Conservation (phyloP, 2,797 vertebrate genomes). For the Graptemys geographica region DNA sequence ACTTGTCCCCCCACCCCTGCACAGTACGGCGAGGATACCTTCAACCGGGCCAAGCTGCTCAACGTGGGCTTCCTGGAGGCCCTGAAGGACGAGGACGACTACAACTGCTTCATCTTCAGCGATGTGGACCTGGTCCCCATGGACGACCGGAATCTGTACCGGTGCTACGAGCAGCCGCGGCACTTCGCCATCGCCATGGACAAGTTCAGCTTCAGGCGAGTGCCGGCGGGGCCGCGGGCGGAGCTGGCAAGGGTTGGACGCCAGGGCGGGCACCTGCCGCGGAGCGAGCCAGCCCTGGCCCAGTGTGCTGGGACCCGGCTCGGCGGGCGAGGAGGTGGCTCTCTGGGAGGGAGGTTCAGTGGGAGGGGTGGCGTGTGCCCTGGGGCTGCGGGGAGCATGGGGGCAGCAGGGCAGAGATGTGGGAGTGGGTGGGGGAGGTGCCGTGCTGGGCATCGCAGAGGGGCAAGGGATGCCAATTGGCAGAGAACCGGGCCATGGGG, state of each 20-base stretch:
- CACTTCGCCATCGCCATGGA: slow-evolving; percentile 99
- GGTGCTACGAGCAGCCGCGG: slow-evolving; percentile 96
- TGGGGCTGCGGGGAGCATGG: fast-evolving
- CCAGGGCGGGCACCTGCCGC: too few relatives aligned
- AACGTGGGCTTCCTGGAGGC: slow-evolving; percentile 96
- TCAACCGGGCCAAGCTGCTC: slow-evolving; percentile 96
- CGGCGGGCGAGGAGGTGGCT: not conserved
- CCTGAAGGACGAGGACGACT: slow-evolving; percentile 91
- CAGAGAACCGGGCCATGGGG: not conserved
- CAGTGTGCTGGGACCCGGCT: too few relatives aligned
- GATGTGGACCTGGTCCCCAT: slow-evolving; percentile 98
- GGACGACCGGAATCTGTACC: slow-evolving; percentile 98
- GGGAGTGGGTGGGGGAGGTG: not conserved
- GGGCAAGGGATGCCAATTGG: too few relatives aligned
- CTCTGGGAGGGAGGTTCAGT: not conserved
- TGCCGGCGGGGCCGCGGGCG: not conserved
- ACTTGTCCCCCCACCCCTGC: slow-evolving; percentile 5
- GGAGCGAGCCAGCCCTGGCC: too few relatives aligned
- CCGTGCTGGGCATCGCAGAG: too few relatives aligned
- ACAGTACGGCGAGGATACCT: slow-evolving; percentile 95
- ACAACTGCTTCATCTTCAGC: slow-evolving; percentile 99
- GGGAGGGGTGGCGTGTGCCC: not conserved
- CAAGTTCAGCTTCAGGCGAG: slow-evolving; percentile 98
- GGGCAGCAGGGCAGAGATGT: too few relatives aligned
- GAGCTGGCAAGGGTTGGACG: too few relatives aligned